Conservation (phyloP, 2,113 vertebrate genomes). For the Cynoglossus semilaevis region DNA sequence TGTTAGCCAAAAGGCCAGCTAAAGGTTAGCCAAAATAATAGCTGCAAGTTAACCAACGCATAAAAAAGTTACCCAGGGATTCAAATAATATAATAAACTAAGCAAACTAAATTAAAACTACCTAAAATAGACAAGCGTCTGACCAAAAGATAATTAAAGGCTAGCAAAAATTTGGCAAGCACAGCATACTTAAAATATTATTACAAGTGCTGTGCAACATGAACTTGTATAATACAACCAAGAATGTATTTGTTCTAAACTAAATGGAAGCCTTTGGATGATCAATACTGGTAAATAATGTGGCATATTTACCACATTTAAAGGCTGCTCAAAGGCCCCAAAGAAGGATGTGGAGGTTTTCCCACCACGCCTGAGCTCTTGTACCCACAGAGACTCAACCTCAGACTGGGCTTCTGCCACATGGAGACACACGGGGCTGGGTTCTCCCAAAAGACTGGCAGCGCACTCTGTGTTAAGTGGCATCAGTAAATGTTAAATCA, state of each 20-base stretch:
- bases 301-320: slow-evolving; percentile 13
- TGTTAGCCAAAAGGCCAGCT: no score
- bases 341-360: slow-evolving; percentile 25
- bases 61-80: slow-evolving; percentile 2
- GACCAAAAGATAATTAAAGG: no score
- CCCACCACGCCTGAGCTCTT: slow-evolving; percentile 20
- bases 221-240: no score
- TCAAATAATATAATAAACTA: neutral
- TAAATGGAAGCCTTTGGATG: no score
- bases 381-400: slow-evolving; percentile 5
- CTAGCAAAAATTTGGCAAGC: no score
- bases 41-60: slow-evolving; percentile 13
- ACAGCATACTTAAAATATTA: no score
- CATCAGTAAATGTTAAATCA: slow-evolving; percentile 10
- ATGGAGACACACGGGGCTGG: slow-evolving; percentile 13
- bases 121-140: no score
- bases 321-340: slow-evolving; percentile 13
- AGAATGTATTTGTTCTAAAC: no score
- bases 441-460: slow-evolving; percentile 3
- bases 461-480: slow-evolving; percentile 6
- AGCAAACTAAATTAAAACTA: no score
- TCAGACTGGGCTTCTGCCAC: slow-evolving; percentile 19
- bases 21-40: neutral
- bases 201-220: no score
- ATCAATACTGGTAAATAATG: no score